Percentiles rank a stretch among this genome's conserved stretches.
Conservation (phyloP, 2,797 vertebrate genomes). For the Sebastes steindachneri region DNA sequence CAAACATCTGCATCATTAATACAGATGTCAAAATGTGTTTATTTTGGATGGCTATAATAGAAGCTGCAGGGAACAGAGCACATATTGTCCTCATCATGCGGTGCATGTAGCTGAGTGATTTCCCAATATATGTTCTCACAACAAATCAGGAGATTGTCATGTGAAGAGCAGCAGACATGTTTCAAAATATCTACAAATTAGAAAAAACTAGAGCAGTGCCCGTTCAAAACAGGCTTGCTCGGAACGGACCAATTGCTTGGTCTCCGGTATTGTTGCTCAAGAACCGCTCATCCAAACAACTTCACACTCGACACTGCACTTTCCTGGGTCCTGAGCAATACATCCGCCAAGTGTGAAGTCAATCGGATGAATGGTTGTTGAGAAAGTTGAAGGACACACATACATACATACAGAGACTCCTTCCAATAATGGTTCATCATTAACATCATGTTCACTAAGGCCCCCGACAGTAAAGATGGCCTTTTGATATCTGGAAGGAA, state of each 20-base stretch:
- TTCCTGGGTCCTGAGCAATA: not conserved
- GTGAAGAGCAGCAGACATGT: constrained; percentile 3
- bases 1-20: constrained; percentile 22
- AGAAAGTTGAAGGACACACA: not conserved
- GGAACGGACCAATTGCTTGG: not conserved
- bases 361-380: not conserved
- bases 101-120: not conserved
- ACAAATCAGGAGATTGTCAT: constrained; percentile 19
- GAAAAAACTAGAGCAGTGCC: not conserved
- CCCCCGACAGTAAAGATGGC: not conserved
- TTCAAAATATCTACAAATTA: not conserved
- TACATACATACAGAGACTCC: not conserved
- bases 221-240: not conserved
- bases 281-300: not conserved
- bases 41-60: constrained; percentile 11
- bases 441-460: not conserved
- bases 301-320: not conserved
- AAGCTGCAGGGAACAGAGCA: not conserved
- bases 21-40: constrained; percentile 25
- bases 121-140: constrained; percentile 26
- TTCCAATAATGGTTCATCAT: not conserved
- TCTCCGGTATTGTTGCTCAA: not conserved
- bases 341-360: not conserved
- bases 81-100: constrained; percentile 47
- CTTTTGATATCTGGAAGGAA: constrained; percentile 5